Evolutionary conservation across 2,113 vertebrate genomes (phyloP).

Genomic region (Reinhardtius hippoglossoides): DNA sequence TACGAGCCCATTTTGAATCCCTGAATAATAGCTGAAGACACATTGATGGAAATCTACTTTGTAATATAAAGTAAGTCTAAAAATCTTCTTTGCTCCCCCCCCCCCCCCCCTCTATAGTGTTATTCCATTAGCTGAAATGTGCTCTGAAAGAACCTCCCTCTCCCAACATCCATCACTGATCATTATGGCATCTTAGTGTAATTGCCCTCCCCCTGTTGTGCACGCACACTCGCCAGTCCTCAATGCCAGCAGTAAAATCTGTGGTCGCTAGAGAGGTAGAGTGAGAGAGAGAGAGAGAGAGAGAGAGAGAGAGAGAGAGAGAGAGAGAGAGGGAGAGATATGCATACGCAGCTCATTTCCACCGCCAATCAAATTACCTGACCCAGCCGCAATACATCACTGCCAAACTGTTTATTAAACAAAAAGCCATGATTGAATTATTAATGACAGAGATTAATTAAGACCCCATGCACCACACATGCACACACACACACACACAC

Average conservation of each 20-base stretch:
- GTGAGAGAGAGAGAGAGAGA: constrained; percentile 25
- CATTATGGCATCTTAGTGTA: constrained; percentile 81
- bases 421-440: constrained; percentile 83
- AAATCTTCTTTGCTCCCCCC: constrained; percentile 41
- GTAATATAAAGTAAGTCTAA: constrained; percentile 72
- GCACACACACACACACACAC: constrained; percentile 10
- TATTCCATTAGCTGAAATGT: constrained; percentile 80
- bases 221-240: constrained; percentile 52
- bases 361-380: constrained; percentile 82
- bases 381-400: constrained; percentile 81
- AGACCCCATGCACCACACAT: constrained; percentile 45
- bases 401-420: constrained; percentile 84
- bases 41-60: constrained; percentile 75
- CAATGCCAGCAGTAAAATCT: constrained; percentile 74
- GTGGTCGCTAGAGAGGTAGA: constrained; percentile 3
- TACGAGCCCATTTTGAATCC: constrained; percentile 32
- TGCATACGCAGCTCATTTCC: constrained; percentile 81
- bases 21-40: constrained; percentile 67
- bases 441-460: constrained; percentile 83
- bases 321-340: constrained; percentile 53
- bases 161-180: constrained; percentile 79
- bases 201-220: constrained; percentile 76
- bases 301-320: constrained; percentile 21
- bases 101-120: constrained; percentile 43
- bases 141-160: constrained; percentile 63